Base-by-base conservation (phyloP, 2,888 invertebrate genomes). In the Cryptocephalus primarius region DNA sequence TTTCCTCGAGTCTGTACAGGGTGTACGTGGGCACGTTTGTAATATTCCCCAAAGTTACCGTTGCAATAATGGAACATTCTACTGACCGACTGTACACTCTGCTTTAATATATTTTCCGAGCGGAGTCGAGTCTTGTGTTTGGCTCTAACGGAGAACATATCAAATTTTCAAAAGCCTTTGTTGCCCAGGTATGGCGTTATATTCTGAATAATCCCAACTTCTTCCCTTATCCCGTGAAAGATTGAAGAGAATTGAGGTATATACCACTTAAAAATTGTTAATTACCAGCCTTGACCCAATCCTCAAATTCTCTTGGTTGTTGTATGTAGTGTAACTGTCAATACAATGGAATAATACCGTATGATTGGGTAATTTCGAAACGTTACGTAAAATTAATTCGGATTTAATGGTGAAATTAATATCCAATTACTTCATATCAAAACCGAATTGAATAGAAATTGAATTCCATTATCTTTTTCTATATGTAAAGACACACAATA, bases 71-170 rank as follows among this genome's bases (percentile, higher is more conserved):
- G 40, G 40, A 48, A 46, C 39, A 46, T 46, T 48, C 47, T 11
- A 14, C 45, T 53, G 57, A 55, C 50, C 57, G 53, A 58, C 54
- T 56, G 51, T 36, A 55, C 33, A 45, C 46, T 50, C 48, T 49
- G 48, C 50, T 57, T 56, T 52, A 55, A 58, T 58, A 58, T 54
- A 52, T 51, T 56, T 54, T 55, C 48, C 48, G 46, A 48, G 47
- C 51, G 53, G 51, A 50, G 45, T 52, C 43, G 52, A 52, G 52
- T 54, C 55, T 55, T 55, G 52, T 4, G 22, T 48, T 47, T 40
- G 31, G 42, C 40, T 45, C 40, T 36, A 34, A 34, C 33, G 38
- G 22, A 33, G 36, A 31, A 22, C 22, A 22, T 22, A 22, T 22
- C 22, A 22, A 22, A 22, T 22, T 22, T 22, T 22, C 2, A 22